Evolutionary conservation across 2,113 vertebrate genomes (phyloP).

Genomic region (Cynocephalus volans): DNA sequence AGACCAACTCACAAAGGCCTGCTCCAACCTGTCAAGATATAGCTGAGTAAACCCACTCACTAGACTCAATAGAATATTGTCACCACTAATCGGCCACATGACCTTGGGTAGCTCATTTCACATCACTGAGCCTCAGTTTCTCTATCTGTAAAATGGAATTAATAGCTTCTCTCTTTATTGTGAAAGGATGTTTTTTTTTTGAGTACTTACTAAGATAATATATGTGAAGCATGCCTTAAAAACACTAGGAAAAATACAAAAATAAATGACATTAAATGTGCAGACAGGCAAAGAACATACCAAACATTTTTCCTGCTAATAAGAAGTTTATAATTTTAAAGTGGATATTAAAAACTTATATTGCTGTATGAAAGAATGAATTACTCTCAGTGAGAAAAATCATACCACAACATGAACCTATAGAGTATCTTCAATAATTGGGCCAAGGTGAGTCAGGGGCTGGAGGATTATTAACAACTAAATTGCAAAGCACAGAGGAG

Average conservation of each 20-base stretch:
- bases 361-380: neutral
- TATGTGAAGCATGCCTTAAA: neutral
- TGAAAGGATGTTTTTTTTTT: neutral
- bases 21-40: neutral
- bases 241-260: slow-evolving; percentile 11
- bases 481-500: slow-evolving; percentile 27
- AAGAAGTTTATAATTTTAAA: slow-evolving; percentile 20
- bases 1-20: neutral
- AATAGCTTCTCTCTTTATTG: neutral
- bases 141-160: neutral
- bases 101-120: neutral
- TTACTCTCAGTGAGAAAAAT: neutral
- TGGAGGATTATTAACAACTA: neutral
- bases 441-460: no score
- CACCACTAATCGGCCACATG: neutral
- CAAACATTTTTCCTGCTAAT: neutral
- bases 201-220: neutral
- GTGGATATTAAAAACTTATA: neutral
- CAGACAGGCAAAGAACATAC: neutral
- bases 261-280: neutral
- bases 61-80: neutral
- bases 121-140: neutral
- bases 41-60: neutral
- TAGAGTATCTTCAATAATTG: neutral
- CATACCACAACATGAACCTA: neutral